Conservation (phyloP, 2,113 vertebrate species). For the Colossoma macropomum region DNA sequence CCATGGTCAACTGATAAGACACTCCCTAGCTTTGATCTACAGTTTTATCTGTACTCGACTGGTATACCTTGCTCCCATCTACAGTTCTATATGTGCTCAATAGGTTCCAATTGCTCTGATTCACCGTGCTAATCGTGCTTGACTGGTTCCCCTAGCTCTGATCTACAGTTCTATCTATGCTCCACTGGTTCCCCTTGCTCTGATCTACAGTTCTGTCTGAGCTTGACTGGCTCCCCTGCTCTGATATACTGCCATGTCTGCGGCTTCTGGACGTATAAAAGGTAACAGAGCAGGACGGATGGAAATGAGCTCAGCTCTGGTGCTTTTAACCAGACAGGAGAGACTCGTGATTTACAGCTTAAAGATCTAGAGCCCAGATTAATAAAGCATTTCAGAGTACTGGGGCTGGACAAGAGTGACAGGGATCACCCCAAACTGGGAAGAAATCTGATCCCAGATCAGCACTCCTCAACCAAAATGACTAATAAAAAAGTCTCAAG, state of each 20-base stretch:
- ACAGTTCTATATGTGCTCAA: slow-evolving; percentile 28
- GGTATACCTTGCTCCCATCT: background rate
- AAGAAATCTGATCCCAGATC: background rate
- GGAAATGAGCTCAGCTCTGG: slow-evolving; percentile 47
- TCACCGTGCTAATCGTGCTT: too few relatives aligned
- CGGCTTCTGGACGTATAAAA: slow-evolving; percentile 46
- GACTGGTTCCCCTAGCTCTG: too few relatives aligned
- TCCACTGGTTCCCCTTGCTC: slow-evolving; percentile 16
- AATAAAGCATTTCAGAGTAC: background rate
- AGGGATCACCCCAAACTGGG: background rate
- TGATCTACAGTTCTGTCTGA: slow-evolving; percentile 42
- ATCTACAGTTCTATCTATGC: too few relatives aligned
- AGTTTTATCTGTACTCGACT: background rate
- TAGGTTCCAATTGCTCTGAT: background rate
- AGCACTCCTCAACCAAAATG: background rate
- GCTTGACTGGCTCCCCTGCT: slow-evolving; percentile 1
- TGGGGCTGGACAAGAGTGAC: background rate
- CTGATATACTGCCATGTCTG: slow-evolving; percentile 45
- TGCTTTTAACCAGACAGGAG: slow-evolving; percentile 49
- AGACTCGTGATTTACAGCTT: slow-evolving; percentile 39
- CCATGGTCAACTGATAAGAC: too few relatives aligned
- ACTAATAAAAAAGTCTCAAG: background rate
- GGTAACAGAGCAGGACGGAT: slow-evolving; percentile 54
- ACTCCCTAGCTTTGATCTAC: slow-evolving; percentile 2
- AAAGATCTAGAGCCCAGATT: background rate